Evolutionary conservation across 2,113 vertebrate species (phyloP), one percentile per base, ranked within the genome.

Genomic region (Stictonetta naevosa): DNA sequence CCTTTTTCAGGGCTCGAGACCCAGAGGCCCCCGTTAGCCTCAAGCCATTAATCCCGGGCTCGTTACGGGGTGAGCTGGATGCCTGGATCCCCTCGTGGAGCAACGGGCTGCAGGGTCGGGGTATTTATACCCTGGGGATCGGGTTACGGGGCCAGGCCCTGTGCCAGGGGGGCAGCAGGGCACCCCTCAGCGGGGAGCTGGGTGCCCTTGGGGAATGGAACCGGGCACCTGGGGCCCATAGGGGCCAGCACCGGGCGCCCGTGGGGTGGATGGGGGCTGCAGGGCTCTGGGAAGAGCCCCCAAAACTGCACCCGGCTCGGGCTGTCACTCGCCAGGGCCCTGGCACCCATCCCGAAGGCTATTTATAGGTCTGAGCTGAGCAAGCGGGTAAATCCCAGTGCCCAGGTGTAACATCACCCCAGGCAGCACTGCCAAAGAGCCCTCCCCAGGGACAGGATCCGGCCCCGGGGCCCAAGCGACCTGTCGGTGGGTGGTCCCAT

Each of bases 211-310:
- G 3, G 13, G 48, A 63, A 46, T 2, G 0, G 36, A 46, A 29
- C 34, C 0, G 1, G n/a, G 63, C 48, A 46, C 38, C 26, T 60
- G n/a, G 29, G n/a, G 16, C n/a, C 15, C 10, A 0, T 1, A 18
- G 58, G 14, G 22, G 42, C 11, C 1, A 0, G 55, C 28, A 21
- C 29, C 19, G 23, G 1, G 4, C 1, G 44, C 22, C 31, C 1
- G 0, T 3, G 14, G 68, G 60, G 74, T 1, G 2, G 29, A 22
- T 2, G 20, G 29, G 50, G 53, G 60, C 28, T 6, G 4, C 62
- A 8, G 36, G n/a, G 34, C 50, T 38, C 48, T 10, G 2, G 48
- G 48, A 36, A 36, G 11, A 71, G 48, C 44, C 23, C 44, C n/a
- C n/a, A 13, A 44, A 23, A 31, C 42, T 13, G 28, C 20, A 33